Conservation (phyloP, 2,113 vertebrate genomes). For the Tetraodon nigroviridis region DNA sequence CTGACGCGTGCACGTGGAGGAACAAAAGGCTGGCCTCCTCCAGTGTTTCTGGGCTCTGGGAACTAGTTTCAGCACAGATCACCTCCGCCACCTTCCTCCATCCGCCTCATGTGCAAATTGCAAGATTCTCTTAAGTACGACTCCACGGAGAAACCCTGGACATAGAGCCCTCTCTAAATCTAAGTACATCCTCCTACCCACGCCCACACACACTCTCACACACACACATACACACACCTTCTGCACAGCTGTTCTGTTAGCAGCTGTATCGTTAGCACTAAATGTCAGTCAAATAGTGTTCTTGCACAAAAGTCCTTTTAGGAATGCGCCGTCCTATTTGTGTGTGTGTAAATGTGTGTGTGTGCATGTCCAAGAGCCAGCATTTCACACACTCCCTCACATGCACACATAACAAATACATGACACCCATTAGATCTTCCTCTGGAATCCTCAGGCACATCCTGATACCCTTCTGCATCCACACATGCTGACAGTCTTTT, state of each 20-base stretch:
- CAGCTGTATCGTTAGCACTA: slow-evolving; percentile 13
- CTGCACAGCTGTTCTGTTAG: slow-evolving; percentile 8
- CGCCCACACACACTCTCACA: slow-evolving; percentile 38
- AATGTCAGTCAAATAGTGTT: slow-evolving; percentile 47
- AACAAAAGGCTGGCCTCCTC: slow-evolving; percentile 47
- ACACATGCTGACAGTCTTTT: slow-evolving; percentile 9
- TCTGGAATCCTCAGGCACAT: slow-evolving; percentile 35
- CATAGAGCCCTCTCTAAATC: slow-evolving; percentile 68
- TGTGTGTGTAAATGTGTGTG: slow-evolving; percentile 19
- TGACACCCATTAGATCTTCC: slow-evolving; percentile 77
- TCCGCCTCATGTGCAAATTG: slow-evolving; percentile 97
- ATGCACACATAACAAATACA: slow-evolving; percentile 53
- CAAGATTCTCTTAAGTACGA: slow-evolving; percentile 96
- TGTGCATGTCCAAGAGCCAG: slow-evolving; percentile 16
- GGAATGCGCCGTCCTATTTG: slow-evolving; percentile 11
- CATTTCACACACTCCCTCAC: not conserved
- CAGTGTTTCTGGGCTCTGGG: slow-evolving; percentile 45
- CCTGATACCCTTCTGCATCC: slow-evolving; percentile 26
- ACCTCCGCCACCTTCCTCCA: slow-evolving; percentile 52
- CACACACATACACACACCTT: slow-evolving; percentile 34
- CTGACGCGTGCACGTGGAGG: slow-evolving; percentile 43
- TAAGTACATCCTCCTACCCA: slow-evolving; percentile 48
- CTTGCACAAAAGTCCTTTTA: slow-evolving; percentile 33
- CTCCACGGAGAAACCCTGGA: slow-evolving; percentile 86
- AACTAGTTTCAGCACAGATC: slow-evolving; percentile 36